A percentile compares a stretch with the other conserved stretches of the same genome.
Evolutionary conservation across 2,113 vertebrate species (phyloP).

Genomic region (Bubalus kerabau): DNA sequence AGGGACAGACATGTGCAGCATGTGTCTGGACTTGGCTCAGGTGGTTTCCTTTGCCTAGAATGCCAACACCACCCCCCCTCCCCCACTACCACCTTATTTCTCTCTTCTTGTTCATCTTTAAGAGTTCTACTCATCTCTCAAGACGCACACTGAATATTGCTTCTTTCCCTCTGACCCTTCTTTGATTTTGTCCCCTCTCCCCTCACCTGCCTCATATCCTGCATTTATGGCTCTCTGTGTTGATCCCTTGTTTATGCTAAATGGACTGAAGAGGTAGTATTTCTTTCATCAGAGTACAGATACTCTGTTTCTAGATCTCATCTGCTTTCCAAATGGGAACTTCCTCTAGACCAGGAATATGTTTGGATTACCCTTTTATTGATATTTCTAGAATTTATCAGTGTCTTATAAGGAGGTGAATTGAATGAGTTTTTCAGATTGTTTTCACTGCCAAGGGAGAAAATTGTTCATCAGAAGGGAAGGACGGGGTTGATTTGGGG

Average conservation of each 20-base stretch:
- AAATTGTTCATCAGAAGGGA: neutral
- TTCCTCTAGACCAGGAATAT: neutral
- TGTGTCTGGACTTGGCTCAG: neutral
- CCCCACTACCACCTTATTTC: neutral
- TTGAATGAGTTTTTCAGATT: neutral
- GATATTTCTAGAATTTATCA: neutral
- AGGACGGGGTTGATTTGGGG: neutral
- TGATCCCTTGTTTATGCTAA: neutral
- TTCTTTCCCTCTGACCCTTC: neutral
- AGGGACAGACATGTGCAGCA: neutral
- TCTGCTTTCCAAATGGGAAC: neutral
- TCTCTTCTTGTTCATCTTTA: neutral
- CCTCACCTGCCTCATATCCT: neutral
- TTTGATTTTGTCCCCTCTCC: neutral
- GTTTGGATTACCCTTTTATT: neutral
- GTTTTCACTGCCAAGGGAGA: neutral
- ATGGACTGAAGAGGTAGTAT: neutral
- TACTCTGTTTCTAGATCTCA: neutral
- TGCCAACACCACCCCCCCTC: no score
- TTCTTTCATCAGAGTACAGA: neutral
- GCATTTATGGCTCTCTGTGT: neutral
- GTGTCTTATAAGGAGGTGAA: neutral
- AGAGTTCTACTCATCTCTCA: neutral
- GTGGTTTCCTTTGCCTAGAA: neutral
- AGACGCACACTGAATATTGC: neutral